Percentiles rank a stretch among this genome's conserved stretches.
Conservation (phyloP, 2,888 invertebrate species). For the Hydrotaea diabolus region DNA sequence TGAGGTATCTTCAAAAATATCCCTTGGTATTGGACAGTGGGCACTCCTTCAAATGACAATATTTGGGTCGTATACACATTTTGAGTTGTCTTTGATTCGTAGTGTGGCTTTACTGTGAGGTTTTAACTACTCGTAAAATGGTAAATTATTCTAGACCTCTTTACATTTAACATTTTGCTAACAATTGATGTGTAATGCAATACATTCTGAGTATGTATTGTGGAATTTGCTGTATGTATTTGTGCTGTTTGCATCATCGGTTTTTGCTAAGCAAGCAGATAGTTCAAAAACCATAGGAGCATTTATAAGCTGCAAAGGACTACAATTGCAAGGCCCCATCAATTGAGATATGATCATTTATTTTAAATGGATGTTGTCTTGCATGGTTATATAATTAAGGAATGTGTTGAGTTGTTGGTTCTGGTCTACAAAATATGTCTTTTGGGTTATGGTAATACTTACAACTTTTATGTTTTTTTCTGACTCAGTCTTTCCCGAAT, state of each 20-base stretch:
- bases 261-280: constrained; percentile 2
- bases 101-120: neutral
- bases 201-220: neutral
- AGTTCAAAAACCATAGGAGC: neutral
- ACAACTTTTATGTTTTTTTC: too few species aligned
- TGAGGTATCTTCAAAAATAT: neutral
- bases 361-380: too few species aligned
- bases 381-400: too few species aligned
- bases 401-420: too few species aligned
- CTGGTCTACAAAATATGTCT: too few species aligned
- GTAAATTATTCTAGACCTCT: constrained; percentile 25
- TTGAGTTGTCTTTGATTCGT: neutral
- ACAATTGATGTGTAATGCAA: constrained; percentile 12
- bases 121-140: neutral
- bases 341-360: too few species aligned
- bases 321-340: too few species aligned
- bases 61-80: neutral
- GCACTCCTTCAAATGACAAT: neutral
- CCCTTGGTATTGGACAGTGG: neutral
- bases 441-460: too few species aligned
- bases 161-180: constrained; percentile 30
- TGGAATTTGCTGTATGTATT: neutral
- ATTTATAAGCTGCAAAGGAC: neutral
- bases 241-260: neutral
- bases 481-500: too few species aligned